Evolutionary conservation across 1,140 invertebrate genomes (phyloP).

Genomic region (Polypedilum vanderplanki): DNA sequence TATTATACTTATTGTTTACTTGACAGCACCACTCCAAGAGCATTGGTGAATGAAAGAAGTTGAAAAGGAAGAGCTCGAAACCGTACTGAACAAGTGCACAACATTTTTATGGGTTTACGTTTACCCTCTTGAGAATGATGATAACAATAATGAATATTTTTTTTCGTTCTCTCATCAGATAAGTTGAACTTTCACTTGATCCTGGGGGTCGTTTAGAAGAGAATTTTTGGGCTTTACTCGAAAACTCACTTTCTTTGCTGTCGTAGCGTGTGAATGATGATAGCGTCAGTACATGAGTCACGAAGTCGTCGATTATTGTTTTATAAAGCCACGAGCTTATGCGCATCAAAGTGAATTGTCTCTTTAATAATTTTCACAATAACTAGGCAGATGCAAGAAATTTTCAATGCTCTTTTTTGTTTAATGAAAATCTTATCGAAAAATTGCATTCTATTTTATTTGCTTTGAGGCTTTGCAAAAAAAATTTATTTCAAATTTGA

Average conservation of each 20-base stretch:
- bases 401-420: too few species aligned
- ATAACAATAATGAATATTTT: slow-evolving; percentile 25
- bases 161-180: slow-evolving; percentile 15
- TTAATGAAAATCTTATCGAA: too few species aligned
- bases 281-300: not conserved
- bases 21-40: slow-evolving; percentile 26
- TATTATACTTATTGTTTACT: slow-evolving; percentile 28
- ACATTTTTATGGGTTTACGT: slow-evolving; percentile 26
- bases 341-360: too few species aligned
- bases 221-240: not conserved
- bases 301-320: not conserved
- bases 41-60: not conserved
- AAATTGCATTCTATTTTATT: too few species aligned
- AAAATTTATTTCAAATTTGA: too few species aligned
- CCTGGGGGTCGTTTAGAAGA: not conserved
- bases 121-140: slow-evolving; percentile 16
- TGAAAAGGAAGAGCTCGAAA: not conserved
- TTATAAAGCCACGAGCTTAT: not conserved
- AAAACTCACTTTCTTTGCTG: not conserved
- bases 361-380: not conserved
- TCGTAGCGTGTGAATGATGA: not conserved
- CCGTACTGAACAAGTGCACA: slow-evolving; percentile 9
- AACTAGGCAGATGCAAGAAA: too few species aligned
- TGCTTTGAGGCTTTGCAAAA: too few species aligned
- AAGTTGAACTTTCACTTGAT: not conserved